These are phyloP conservation scores for Microtus ochrogaster DNA, from an alignment of 2,113 vertebrate species.

Conservation along the genomic window DNA sequence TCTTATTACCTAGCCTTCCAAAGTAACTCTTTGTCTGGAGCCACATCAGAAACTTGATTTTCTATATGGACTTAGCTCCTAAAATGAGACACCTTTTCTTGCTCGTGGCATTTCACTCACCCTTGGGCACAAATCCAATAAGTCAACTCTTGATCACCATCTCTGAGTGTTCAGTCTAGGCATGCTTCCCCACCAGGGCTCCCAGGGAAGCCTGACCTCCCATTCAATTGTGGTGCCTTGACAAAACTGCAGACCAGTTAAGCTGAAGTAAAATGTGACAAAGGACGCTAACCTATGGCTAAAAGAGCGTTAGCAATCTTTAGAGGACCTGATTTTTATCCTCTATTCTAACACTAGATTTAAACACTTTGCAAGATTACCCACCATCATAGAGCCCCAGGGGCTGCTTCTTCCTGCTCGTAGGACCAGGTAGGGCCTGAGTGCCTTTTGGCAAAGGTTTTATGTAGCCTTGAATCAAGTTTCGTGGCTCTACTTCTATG, in stretches of 20 bases:
- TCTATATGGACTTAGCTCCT: neutral
- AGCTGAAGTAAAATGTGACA: neutral
- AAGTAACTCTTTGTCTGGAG: neutral
- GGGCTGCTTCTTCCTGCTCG: neutral
- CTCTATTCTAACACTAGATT: neutral
- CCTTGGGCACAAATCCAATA: neutral
- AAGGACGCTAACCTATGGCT: neutral
- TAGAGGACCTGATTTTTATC: neutral
- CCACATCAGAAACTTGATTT: neutral
- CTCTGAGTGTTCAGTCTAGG: neutral
- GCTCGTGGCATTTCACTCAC: neutral
- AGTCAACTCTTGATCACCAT: neutral
- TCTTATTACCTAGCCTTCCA: too few relatives aligned
- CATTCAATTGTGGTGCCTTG: neutral
- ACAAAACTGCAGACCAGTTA: neutral
- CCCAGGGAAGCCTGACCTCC: neutral
- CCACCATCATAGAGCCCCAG: neutral
- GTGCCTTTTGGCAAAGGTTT: neutral
- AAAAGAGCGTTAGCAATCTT: neutral
- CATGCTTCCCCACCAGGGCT: too few relatives aligned
- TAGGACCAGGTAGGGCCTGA: neutral
- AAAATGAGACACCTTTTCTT: neutral
- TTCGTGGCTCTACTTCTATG: neutral
- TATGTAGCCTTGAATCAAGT: neutral
- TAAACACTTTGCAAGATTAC: neutral